phyloP scores from a whole-genome alignment of 2,113 vertebrate genomes.

The Tyrannus savana region DNA sequence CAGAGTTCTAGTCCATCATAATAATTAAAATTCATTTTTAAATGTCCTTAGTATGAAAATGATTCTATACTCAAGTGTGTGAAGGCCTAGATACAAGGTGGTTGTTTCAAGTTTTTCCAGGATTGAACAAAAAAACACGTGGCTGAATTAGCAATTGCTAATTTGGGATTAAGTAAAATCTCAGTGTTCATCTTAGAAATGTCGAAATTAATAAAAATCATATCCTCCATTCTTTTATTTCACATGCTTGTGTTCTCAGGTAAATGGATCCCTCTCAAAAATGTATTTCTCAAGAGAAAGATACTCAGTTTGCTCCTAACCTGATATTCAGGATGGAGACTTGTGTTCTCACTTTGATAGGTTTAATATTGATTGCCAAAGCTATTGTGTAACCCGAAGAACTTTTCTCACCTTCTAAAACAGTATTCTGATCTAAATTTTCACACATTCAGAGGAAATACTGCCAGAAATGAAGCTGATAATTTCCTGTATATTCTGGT shows the following conservation, averaged over 20 bases:
- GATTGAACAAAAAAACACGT: background rate
- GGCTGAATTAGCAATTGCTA: background rate
- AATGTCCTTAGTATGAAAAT: background rate
- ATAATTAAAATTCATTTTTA: constrained; percentile 33
- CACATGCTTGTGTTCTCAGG: background rate
- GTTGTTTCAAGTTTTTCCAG: background rate
- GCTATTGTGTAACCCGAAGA: background rate
- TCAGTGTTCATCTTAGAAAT: background rate
- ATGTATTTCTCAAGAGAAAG: background rate
- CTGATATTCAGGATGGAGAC: background rate
- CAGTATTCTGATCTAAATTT: background rate
- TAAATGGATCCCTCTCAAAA: background rate
- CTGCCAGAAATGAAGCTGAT: background rate
- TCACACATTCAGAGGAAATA: background rate
- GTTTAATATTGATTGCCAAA: background rate
- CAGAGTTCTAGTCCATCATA: background rate
- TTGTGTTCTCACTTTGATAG: background rate
- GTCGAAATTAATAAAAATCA: background rate
- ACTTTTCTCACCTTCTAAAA: background rate
- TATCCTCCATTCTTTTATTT: background rate
- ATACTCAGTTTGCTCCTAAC: background rate
- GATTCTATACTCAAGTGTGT: background rate
- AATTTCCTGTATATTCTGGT: background rate
- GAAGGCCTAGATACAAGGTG: background rate
- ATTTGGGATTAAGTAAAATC: background rate